phyloP scores from a whole-genome alignment of 2,113 vertebrate genomes.

The Ascaphus truei region DNA sequence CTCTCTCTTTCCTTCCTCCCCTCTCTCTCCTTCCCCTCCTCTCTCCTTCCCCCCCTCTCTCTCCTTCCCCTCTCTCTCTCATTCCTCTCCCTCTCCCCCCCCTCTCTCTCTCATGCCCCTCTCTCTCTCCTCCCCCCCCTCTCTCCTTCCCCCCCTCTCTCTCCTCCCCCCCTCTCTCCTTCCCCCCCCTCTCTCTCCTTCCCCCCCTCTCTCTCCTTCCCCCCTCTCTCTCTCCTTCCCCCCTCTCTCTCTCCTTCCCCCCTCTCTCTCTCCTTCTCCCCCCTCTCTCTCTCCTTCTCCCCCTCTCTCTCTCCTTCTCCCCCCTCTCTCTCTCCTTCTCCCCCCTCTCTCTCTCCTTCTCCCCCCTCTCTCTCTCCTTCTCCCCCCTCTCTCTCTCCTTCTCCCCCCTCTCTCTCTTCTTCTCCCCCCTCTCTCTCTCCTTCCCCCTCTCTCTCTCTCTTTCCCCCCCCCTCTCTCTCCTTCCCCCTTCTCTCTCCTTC shows the following conservation, averaged over 20 bases:
- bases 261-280: neutral
- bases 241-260: neutral
- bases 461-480: neutral
- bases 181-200: neutral
- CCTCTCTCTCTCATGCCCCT: too few species aligned
- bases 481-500: neutral
- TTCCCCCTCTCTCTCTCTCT: neutral
- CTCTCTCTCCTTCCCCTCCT: too few species aligned
- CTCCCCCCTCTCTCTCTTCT: neutral
- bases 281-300: neutral
- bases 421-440: neutral
- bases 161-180: too few species aligned
- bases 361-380: neutral
- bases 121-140: neutral
- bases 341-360: neutral
- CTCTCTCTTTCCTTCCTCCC: too few species aligned
- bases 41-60: neutral
- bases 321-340: neutral
- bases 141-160: neutral
- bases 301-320: neutral
- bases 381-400: neutral
- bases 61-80: neutral
- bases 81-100: neutral
- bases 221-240: fast-evolving
- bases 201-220: neutral